Evolutionary conservation across 2,888 invertebrate genomes (phyloP).

Genomic region (Melanostoma scalare): DNA sequence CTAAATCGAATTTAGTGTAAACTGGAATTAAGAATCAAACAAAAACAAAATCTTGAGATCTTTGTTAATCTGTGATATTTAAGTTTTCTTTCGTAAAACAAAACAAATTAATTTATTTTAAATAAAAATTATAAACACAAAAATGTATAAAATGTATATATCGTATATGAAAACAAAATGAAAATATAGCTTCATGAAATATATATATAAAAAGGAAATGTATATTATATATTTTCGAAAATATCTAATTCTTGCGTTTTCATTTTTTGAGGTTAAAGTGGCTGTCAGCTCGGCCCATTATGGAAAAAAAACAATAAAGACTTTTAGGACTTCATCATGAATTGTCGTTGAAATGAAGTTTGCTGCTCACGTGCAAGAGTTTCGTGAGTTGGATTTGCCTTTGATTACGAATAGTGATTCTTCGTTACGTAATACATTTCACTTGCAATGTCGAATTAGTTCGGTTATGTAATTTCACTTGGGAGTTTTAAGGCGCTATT

Average conservation of each 20-base stretch:
- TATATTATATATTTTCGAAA: conserved; percentile 70
- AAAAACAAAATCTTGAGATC: conserved; percentile 72
- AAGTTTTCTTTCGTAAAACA: conserved; percentile 77
- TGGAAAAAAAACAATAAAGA: not conserved
- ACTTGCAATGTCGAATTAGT: no score
- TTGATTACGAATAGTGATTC: no score
- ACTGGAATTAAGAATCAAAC: conserved; percentile 56
- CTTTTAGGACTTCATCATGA: no score
- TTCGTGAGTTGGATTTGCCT: no score
- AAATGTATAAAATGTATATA: conserved; percentile 58
- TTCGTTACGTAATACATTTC: no score
- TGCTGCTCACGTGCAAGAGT: no score
- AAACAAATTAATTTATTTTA: conserved; percentile 70
- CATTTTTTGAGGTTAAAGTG: not conserved
- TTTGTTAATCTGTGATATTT: conserved; percentile 80
- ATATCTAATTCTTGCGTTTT: conserved; percentile 38
- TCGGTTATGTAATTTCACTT: no score
- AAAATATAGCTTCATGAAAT: conserved; percentile 55
- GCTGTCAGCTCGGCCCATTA: not conserved
- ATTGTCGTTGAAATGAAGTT: no score
- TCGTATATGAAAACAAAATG: conserved; percentile 69
- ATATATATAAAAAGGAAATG: conserved; percentile 65
- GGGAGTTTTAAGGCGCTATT: no score
- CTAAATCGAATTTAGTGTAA: conserved; percentile 48
- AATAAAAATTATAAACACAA: conserved; percentile 37